These are phyloP conservation scores for Campopleginae sp. DNA, from an alignment of 2,888 invertebrate genomes.

Conservation along the genomic window DNA sequence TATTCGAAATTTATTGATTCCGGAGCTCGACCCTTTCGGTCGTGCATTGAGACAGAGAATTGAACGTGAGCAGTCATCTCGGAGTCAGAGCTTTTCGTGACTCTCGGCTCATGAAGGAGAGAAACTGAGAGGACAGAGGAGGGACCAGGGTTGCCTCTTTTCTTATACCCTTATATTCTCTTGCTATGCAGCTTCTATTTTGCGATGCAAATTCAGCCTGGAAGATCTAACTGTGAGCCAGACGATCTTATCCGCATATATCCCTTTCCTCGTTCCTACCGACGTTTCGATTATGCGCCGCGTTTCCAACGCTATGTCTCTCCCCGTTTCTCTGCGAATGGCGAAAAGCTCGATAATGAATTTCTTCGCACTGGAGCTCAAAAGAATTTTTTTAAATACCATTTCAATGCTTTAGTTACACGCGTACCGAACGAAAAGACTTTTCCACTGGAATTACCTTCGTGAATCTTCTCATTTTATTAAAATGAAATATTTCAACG, in stretches of 20 bases:
- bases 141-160: conserved; percentile 10
- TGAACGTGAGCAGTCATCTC: conserved; percentile 22
- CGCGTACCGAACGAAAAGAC: neutral
- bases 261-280: conserved; percentile 16
- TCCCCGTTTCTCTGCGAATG: conserved; percentile 5
- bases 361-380: conserved; percentile 33
- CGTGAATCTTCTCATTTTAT: neutral
- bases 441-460: neutral
- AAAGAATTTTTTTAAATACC: conserved; percentile 55
- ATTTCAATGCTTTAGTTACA: conserved; percentile 24
- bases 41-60: conserved; percentile 30
- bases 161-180: conserved; percentile 15
- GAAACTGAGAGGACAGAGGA: neutral
- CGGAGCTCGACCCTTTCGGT: neutral
- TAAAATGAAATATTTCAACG: neutral
- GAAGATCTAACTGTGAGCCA: conserved; percentile 43
- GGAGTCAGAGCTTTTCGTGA: conserved; percentile 31
- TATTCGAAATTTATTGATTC: conserved; percentile 28
- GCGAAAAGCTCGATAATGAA: conserved; percentile 45
- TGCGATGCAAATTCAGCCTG: conserved; percentile 58
- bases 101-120: conserved; percentile 35
- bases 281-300: conserved; percentile 51
- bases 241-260: conserved; percentile 57
- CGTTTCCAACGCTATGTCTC: conserved; percentile 24
- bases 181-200: conserved; percentile 44